Base-by-base conservation (phyloP, 2,797 vertebrate species). In the Rhinichthys osculus region DNA sequence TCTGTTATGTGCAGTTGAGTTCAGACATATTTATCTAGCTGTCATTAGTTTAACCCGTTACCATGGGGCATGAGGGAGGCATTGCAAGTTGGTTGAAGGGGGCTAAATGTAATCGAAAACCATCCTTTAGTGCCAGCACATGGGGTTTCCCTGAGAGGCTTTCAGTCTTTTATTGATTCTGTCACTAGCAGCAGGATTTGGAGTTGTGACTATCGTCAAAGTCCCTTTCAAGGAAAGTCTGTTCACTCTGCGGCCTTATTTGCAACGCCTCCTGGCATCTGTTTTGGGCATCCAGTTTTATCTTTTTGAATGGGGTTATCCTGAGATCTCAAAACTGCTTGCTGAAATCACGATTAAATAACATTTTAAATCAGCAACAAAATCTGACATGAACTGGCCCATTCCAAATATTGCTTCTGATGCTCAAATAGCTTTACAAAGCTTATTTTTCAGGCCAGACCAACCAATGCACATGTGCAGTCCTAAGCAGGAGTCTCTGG, bases 11-110 rank as follows among this genome's bases (percentile, higher is more conserved):
- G 47, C 47, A 81, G 5, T 81, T 54, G 23, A 82, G 17, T 62
- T 72, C 21, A 30, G 16, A n/a, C 33, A 35, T 67, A 62, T 40
- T 59, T n/a, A 52, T 69, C 16, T 52, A 33, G 44, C 47, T 33
- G 2, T 30, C 30, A 57, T 69, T 70, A 70, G 35, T 50, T 70
- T 62, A 83, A 16, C 27, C 19, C 10, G 38, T 69, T 44, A 57
- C 38, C 50, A 70, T 21, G 38, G n/a, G 2, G 17, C 62, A 78
- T 59, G 38, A 59, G 23, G 23, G 54, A 82, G 70, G 70, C 54
- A 47, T 73, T 73, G n/a, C 54, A 35, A 64, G 62, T 84, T 83
- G 42, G 35, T 44, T 54, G 35, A 70, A 52, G 9, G 17, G 33
- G 17, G 6, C 35, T 59, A 54, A 33, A 67, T 40, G 64, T 73